These are phyloP conservation scores for Sturnus vulgaris DNA, from an alignment of 2,113 vertebrate species.

Conservation along the genomic window DNA sequence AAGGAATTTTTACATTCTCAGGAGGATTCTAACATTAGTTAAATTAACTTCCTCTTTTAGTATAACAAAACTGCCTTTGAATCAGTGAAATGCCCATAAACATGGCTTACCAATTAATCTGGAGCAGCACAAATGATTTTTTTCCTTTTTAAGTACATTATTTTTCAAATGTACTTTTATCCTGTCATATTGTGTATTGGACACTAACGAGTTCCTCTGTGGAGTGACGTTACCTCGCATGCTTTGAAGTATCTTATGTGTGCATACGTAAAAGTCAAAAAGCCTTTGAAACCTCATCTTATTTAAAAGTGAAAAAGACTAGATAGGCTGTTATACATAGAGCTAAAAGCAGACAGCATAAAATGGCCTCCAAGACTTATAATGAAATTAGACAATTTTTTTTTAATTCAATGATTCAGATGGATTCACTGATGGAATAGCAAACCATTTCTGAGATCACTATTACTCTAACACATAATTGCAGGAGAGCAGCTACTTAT, in stretches of 20 bases:
- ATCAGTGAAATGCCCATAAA: not conserved
- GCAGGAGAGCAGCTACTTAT: conserved; percentile 54
- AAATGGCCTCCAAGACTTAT: not conserved
- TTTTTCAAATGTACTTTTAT: not conserved
- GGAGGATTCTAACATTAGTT: not conserved
- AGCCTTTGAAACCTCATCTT: not conserved
- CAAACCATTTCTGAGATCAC: conserved; percentile 30
- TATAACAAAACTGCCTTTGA: not conserved
- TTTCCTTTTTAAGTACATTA: not conserved
- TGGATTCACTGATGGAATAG: not conserved
- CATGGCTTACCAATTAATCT: not conserved
- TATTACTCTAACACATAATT: conserved; percentile 52
- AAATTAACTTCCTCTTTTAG: not conserved
- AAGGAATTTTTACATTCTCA: not conserved
- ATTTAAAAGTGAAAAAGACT: not conserved
- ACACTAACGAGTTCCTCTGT: not conserved
- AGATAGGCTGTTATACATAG: not conserved
- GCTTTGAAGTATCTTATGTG: not conserved
- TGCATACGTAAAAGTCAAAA: not conserved
- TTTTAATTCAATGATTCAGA: not conserved
- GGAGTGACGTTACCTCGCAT: not conserved
- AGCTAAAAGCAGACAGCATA: not conserved
- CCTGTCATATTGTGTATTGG: not conserved
- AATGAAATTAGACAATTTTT: not conserved
- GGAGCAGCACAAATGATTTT: not conserved